A percentile compares a stretch with the other conserved stretches of the same genome.
phyloP scores from a whole-genome alignment of 2,888 invertebrate species.

The Phorcus lineatus region DNA sequence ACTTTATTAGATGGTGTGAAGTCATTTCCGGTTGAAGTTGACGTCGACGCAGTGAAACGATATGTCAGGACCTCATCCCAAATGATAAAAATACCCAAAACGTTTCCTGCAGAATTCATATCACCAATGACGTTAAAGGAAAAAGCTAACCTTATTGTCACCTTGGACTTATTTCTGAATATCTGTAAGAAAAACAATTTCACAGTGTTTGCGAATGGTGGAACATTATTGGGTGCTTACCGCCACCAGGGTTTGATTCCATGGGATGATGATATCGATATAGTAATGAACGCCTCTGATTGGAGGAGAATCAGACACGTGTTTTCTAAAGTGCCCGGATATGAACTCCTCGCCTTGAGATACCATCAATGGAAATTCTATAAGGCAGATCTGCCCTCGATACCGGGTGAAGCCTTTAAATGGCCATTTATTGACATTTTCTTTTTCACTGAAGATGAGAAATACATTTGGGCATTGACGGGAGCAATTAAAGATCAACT shows the following conservation, averaged over 20 bases:
- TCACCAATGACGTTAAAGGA: too few species aligned
- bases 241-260: conserved; percentile 57
- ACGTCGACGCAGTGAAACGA: not conserved
- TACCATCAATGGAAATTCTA: conserved; percentile 58
- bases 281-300: conserved; percentile 49
- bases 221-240: conserved; percentile 46
- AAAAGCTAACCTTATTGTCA: not conserved
- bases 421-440: conserved; percentile 65
- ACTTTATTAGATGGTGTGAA: not conserved
- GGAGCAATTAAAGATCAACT: conserved; percentile 37
- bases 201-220: conserved; percentile 38
- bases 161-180: conserved; percentile 9
- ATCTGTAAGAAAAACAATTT: conserved; percentile 14
- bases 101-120: too few species aligned
- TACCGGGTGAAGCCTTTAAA: conserved; percentile 47
- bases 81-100: too few species aligned
- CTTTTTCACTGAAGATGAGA: conserved; percentile 55
- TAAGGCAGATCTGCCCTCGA: conserved; percentile 34
- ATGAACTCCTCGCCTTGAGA: conserved; percentile 39
- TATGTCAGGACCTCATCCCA: not conserved
- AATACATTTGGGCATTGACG: conserved; percentile 51
- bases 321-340: conserved; percentile 41
- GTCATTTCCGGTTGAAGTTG: not conserved
- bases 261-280: conserved; percentile 63
- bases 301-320: conserved; percentile 38